Evolutionary conservation across 1,140 invertebrate genomes (phyloP).

Genomic region (Zaprionus inermis): DNA sequence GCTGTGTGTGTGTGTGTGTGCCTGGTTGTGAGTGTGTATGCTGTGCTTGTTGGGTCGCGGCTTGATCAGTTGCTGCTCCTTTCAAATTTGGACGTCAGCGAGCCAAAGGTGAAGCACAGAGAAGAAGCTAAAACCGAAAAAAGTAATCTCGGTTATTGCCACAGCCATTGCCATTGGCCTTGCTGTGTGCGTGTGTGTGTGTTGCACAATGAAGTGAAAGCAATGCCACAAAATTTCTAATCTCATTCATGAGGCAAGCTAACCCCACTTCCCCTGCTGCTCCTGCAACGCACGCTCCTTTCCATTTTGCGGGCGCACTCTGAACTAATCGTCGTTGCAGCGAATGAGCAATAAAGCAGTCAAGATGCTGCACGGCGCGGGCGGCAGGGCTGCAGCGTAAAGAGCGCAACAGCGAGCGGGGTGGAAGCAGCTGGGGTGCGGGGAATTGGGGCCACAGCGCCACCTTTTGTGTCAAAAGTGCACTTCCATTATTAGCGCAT

Average conservation of each 20-base stretch:
- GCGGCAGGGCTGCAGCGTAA: not conserved
- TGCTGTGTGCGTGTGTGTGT: slow-evolving; percentile 9
- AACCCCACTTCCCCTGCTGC: not conserved
- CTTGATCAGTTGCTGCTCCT: slow-evolving; percentile 2
- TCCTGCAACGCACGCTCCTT: not conserved
- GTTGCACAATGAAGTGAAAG: slow-evolving; percentile 67
- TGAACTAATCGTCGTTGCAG: slow-evolving; percentile 72
- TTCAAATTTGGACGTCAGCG: not conserved
- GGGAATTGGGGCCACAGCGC: slow-evolving; percentile 66
- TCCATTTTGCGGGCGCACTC: slow-evolving; percentile 13
- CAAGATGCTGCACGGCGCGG: slow-evolving; percentile 36
- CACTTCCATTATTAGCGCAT: slow-evolving; percentile 80
- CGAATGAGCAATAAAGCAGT: slow-evolving; percentile 77
- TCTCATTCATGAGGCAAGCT: slow-evolving; percentile 51
- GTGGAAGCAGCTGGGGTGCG: not conserved
- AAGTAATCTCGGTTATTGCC: slow-evolving; percentile 51
- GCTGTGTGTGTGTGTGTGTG: not conserved
- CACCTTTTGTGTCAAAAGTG: slow-evolving; percentile 81
- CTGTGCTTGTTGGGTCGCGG: not conserved
- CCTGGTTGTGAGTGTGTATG: not conserved
- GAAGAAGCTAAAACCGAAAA: slow-evolving; percentile 4
- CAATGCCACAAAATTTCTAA: slow-evolving; percentile 77
- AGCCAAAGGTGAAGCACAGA: not conserved
- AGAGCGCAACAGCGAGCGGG: not conserved
- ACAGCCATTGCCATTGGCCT: slow-evolving; percentile 40